phyloP scores from a whole-genome alignment of 2,113 vertebrate genomes.

The Triplophysa siluroides region DNA sequence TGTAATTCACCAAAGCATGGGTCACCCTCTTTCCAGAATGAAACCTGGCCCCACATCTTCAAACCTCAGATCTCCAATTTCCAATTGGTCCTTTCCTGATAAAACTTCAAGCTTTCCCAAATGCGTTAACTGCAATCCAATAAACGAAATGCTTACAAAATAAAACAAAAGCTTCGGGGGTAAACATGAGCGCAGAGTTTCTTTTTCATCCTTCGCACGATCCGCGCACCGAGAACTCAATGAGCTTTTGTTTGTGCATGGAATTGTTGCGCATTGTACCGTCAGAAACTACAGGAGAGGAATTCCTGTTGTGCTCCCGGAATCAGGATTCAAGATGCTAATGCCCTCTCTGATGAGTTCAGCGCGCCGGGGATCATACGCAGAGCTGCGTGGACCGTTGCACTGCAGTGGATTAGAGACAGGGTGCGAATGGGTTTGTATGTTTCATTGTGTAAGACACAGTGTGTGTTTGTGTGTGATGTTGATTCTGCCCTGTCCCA shows the following conservation, averaged over 20 bases:
- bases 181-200: neutral
- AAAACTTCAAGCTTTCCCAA: neutral
- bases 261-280: conserved; percentile 39
- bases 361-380: conserved; percentile 13
- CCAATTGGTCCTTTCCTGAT: neutral
- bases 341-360: conserved; percentile 34
- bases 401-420: conserved; percentile 13
- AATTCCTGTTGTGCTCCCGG: conserved; percentile 29
- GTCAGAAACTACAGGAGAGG: conserved; percentile 37
- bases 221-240: conserved; percentile 23
- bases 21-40: neutral
- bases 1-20: neutral
- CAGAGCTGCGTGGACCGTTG: neutral
- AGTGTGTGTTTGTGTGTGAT: neutral
- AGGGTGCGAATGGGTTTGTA: conserved; percentile 15
- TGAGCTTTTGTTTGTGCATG: conserved; percentile 36
- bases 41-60: neutral
- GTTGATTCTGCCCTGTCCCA: conserved; percentile 23
- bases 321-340: conserved; percentile 31
- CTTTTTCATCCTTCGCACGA: neutral
- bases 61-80: neutral
- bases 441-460: neutral
- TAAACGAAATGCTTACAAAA: conserved; percentile 7
- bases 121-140: neutral
- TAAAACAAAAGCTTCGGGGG: neutral